Conservation (phyloP, 2,797 vertebrate genomes). For the Novumbra hubbsi region DNA sequence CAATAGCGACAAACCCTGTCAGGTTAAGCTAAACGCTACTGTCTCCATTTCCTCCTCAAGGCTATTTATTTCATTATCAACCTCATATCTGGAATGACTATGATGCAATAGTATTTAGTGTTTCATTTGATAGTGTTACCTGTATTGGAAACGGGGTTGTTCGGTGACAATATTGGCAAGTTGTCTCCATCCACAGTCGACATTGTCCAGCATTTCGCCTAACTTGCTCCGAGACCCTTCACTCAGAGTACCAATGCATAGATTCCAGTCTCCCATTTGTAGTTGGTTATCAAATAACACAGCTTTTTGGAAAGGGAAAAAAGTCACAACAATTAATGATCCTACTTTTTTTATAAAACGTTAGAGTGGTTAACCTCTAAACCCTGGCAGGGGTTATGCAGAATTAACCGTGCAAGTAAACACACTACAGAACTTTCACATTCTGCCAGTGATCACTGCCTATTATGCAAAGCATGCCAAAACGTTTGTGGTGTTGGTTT, state of each 20-base stretch:
- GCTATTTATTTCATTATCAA: not conserved
- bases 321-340: not conserved
- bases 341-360: not conserved
- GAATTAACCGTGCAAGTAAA: constrained; percentile 12
- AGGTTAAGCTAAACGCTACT: not conserved
- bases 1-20: constrained; percentile 1
- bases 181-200: constrained; percentile 78
- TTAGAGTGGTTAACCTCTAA: not conserved
- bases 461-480: not conserved
- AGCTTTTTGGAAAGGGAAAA: not conserved
- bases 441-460: not conserved
- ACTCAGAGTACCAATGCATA: constrained; percentile 54
- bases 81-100: not conserved
- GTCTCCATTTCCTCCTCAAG: not conserved
- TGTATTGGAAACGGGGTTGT: constrained; percentile 75
- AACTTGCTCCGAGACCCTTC: constrained; percentile 66
- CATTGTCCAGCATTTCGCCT: constrained; percentile 76
- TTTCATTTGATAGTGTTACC: constrained; percentile 58
- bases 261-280: constrained; percentile 66
- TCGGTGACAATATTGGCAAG: constrained; percentile 67
- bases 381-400: not conserved
- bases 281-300: not conserved
- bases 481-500: not conserved
- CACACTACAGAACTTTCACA: constrained; percentile 11
- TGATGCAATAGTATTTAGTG: not conserved